Conservation (phyloP, 2,113 vertebrate genomes). For the Canis aureus region DNA sequence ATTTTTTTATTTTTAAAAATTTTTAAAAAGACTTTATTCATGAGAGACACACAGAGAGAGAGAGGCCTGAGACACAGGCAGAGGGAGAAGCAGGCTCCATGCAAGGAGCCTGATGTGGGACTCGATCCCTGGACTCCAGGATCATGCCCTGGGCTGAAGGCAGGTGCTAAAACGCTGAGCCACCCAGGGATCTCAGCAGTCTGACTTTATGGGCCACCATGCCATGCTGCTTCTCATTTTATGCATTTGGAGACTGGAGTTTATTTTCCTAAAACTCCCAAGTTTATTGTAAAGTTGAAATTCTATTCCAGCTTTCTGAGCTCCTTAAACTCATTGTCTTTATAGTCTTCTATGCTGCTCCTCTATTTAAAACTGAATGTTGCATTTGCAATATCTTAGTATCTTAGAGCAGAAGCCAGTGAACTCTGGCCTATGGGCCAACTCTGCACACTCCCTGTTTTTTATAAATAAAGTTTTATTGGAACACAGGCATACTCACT, state of each 20-base stretch:
- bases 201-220: background rate
- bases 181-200: background rate
- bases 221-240: background rate
- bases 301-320: slow-evolving; percentile 17
- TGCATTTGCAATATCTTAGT: background rate
- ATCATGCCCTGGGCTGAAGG: too few relatives aligned
- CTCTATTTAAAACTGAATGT: background rate
- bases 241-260: background rate
- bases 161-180: too few relatives aligned
- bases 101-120: too few relatives aligned
- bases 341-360: background rate
- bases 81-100: too few relatives aligned
- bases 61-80: too few relatives aligned
- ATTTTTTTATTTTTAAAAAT: too few relatives aligned
- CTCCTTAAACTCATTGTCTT: slow-evolving; percentile 9
- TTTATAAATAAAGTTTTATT: slow-evolving; percentile 61
- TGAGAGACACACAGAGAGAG: too few relatives aligned
- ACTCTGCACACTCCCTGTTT: background rate
- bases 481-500: background rate
- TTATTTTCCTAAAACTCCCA: background rate
- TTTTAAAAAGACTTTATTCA: too few relatives aligned
- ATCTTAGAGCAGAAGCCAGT: slow-evolving; percentile 25
- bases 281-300: background rate
- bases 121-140: too few relatives aligned
- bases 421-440: background rate